Conservation (phyloP, 2,113 vertebrate species). For the Sinocyclocheilus anophthalmus region DNA sequence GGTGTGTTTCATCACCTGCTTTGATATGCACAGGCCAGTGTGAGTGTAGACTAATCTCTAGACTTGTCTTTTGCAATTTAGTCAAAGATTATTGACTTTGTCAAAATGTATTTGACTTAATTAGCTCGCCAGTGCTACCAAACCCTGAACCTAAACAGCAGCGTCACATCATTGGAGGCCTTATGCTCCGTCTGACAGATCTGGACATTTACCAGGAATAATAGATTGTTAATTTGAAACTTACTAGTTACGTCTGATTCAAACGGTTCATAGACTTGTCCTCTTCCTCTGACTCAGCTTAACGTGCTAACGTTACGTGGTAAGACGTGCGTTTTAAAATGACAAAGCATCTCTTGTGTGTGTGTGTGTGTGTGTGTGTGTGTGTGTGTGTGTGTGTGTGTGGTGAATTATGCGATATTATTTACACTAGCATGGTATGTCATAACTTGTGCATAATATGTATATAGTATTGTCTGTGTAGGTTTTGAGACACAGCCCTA, state of each 20-base stretch:
- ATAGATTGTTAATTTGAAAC: neutral
- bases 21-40: neutral
- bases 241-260: neutral
- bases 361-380: neutral
- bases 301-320: neutral
- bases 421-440: neutral
- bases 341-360: neutral
- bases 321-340: conserved; percentile 1
- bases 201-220: neutral
- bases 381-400: too few species aligned
- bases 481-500: neutral
- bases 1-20: neutral
- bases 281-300: neutral
- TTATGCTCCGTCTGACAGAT: conserved; percentile 35
- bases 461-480: neutral
- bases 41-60: neutral
- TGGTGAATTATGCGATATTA: neutral
- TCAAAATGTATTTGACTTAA: conserved; percentile 1
- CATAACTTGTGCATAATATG: neutral
- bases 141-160: neutral
- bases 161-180: conserved; percentile 26
- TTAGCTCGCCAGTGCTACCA: conserved; percentile 31
- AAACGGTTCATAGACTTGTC: neutral
- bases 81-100: conserved; percentile 7
- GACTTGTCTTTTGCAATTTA: conserved; percentile 19